Evolutionary conservation across 1,140 invertebrate species (phyloP).

Genomic region (Rhysida immarginata): DNA sequence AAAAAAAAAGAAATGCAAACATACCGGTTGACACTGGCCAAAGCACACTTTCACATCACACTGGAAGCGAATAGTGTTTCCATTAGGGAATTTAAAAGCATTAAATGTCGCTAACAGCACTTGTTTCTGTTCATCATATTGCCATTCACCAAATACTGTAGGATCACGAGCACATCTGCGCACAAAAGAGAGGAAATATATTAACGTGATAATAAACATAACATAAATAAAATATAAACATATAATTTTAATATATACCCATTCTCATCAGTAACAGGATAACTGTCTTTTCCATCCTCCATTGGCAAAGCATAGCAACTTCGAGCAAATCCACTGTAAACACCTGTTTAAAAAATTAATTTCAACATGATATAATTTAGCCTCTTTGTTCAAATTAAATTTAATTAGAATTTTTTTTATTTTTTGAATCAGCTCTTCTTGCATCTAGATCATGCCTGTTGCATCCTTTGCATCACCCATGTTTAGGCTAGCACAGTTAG

Average conservation of each 20-base stretch:
- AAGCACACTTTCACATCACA: slow-evolving; percentile 92
- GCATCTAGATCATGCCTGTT: no score
- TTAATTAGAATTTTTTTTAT: no score
- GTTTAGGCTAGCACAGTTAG: no score
- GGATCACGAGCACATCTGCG: slow-evolving; percentile 69
- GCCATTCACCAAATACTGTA: slow-evolving; percentile 83
- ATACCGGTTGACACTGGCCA: slow-evolving; percentile 82
- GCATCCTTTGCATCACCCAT: no score
- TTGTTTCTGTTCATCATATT: slow-evolving; percentile 64
- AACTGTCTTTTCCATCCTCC: slow-evolving; percentile 64
- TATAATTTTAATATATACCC: slow-evolving; percentile 38
- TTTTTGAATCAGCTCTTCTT: no score
- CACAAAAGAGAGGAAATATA: not conserved
- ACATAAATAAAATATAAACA: no score
- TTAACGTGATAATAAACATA: not conserved
- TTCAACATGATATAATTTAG: no score
- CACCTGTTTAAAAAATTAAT: slow-evolving; percentile 47
- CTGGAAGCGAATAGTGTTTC: slow-evolving; percentile 87
- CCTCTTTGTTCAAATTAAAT: no score
- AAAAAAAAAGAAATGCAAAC: no score
- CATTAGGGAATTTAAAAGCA: slow-evolving; percentile 90
- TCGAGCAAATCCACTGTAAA: slow-evolving; percentile 84
- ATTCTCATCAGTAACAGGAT: slow-evolving; percentile 81
- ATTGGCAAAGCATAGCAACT: slow-evolving; percentile 85
- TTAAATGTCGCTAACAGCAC: slow-evolving; percentile 73